Percentiles rank a stretch among this genome's conserved stretches.
These are phyloP conservation scores for Empidonax traillii DNA, from an alignment of 2,113 vertebrate species.

Conservation along the genomic window DNA sequence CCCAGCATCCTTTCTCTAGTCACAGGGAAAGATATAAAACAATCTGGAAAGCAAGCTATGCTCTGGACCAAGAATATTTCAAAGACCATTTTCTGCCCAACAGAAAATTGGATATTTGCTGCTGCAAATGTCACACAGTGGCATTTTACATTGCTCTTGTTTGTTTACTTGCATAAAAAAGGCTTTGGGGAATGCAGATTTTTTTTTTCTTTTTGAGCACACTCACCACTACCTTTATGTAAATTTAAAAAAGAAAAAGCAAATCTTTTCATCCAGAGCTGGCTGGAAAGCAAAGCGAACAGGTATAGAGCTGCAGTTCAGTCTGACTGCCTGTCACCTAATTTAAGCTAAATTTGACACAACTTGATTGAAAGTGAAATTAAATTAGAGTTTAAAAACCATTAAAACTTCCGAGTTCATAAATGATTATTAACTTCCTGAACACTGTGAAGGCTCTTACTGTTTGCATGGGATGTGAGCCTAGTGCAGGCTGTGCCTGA, in stretches of 20 bases:
- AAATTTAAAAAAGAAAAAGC: not conserved
- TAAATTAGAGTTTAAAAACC: constrained; percentile 17
- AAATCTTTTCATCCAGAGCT: not conserved
- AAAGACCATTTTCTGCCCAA: not conserved
- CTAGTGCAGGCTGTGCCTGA: not conserved
- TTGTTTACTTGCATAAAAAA: constrained; percentile 5
- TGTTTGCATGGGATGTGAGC: not conserved
- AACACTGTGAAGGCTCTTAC: not conserved
- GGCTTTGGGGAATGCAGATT: not conserved
- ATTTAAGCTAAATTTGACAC: not conserved
- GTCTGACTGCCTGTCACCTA: not conserved
- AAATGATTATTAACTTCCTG: not conserved
- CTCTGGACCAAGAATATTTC: not conserved
- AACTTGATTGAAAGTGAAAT: constrained; percentile 28
- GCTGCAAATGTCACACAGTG: not conserved
- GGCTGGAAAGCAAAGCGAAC: not conserved
- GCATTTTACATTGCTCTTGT: not conserved
- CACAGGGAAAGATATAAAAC: not conserved
- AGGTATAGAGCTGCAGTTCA: not conserved
- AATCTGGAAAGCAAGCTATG: not conserved
- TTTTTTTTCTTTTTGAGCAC: not conserved
- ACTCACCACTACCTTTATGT: not conserved
- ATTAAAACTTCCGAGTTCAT: not conserved
- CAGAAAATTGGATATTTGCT: not conserved
- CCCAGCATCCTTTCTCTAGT: not conserved